These are phyloP conservation scores for Tupiocoris notatus DNA, from an alignment of 2,888 invertebrate genomes.

Conservation along the genomic window DNA sequence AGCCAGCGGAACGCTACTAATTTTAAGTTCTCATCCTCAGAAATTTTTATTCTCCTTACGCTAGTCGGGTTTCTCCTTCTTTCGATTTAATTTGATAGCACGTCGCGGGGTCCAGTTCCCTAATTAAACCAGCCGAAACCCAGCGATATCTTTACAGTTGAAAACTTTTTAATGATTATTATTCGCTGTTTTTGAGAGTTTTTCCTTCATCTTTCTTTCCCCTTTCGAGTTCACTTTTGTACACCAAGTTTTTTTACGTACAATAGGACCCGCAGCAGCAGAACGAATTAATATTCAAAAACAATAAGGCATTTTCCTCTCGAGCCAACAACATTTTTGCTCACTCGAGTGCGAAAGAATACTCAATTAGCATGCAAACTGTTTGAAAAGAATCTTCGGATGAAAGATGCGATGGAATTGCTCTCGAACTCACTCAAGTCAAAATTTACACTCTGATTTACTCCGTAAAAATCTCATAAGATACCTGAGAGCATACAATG, in stretches of 20 bases:
- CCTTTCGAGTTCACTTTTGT: not conserved
- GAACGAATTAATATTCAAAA: not conserved
- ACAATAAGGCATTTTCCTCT: not conserved
- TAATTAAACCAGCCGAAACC: not conserved
- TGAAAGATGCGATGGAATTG: not conserved
- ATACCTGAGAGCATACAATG: not conserved
- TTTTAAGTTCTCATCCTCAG: too few species aligned
- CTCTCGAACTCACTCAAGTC: not conserved
- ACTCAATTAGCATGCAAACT: not conserved
- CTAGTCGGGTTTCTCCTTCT: not conserved
- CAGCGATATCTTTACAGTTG: not conserved
- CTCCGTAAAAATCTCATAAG: not conserved
- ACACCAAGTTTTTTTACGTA: not conserved
- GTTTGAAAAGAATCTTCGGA: not conserved
- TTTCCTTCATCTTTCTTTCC: not conserved
- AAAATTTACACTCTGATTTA: not conserved
- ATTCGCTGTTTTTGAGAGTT: constrained; percentile 10
- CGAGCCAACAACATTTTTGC: not conserved
- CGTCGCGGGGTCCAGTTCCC: not conserved
- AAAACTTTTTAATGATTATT: constrained; percentile 39
- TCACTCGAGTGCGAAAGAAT: not conserved
- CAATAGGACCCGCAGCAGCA: not conserved
- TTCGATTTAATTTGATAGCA: not conserved
- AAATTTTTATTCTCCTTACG: too few species aligned
- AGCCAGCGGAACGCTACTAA: too few species aligned